Base-by-base conservation (phyloP, 2,113 vertebrate species). In the Cisticola juncidis region DNA sequence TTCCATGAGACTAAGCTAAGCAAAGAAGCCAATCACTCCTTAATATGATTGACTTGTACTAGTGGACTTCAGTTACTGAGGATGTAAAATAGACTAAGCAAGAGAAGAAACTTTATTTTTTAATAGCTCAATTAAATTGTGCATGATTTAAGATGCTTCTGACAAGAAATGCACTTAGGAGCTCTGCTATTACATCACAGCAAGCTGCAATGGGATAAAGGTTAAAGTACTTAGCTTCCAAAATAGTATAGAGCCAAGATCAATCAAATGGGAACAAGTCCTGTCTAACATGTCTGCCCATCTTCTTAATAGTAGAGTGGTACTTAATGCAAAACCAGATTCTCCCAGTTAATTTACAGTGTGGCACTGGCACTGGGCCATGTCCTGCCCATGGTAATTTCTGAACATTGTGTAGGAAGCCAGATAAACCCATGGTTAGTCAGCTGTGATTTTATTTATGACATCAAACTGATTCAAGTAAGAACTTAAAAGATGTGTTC, bases 121-220 rank as follows among this genome's bases (percentile, higher is more conserved):
- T 93, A 97, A 94, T 81, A 89, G 76, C 54, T 76, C 5, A 0
- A 76, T 91, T 92, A 88, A 92, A 58, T 68, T 81, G 83, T 69
- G 50, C 31, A 24, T 90, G 92, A 93, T 95, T 91, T 90, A 96
- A 79, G 93, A 69, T 40, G 40, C 50, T 81, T 91, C 65, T 96
- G 94, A 94, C 84, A 97, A 90, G 78, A 95, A 94, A 92, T 94
- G 91, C 83, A 96, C 94, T 94, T 94, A 96, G 53, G 53, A 74
- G 38, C 66, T 96, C 88, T 38, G 38, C 60, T 91, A 65, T 91
- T 79, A 74, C 53, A 91, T 96, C 92, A 57, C 56, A 79, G 70
- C 69, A 90, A 83, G 82, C 36, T 69, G 80, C 92, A 91, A 84
- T 77, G 83, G 88, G 88, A 72, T 74, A 90, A 93, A 95, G 91